These are phyloP conservation scores for Sebastes flavidus DNA, from an alignment of 2,797 vertebrate genomes.

Conservation along the genomic window DNA sequence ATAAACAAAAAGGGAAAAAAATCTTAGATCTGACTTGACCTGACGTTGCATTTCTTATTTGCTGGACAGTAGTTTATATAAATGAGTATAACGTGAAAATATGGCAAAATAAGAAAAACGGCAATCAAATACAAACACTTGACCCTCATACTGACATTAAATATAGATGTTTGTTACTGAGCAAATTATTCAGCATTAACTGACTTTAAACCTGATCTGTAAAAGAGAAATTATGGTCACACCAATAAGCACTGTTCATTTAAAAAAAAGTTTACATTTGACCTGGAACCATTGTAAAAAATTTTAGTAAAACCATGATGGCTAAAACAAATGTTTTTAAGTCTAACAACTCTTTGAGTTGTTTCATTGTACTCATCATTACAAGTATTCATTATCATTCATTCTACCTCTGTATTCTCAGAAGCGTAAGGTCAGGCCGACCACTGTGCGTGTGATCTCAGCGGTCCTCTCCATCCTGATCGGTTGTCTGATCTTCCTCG, in stretches of 20 bases:
- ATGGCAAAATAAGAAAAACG: not conserved
- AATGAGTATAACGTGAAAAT: not conserved
- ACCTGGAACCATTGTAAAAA: not conserved
- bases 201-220: not conserved
- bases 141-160: not conserved
- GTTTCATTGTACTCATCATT: not conserved
- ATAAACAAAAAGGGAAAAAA: not conserved
- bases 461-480: conserved; percentile 91
- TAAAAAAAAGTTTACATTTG: not conserved
- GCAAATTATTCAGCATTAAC: not conserved
- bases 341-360: not conserved
- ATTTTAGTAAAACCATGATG: not conserved
- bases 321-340: not conserved
- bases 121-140: not conserved
- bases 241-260: not conserved
- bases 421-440: conserved; percentile 88
- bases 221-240: not conserved
- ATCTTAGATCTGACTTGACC: not conserved
- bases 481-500: conserved; percentile 91
- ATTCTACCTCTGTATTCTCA: conserved; percentile 47
- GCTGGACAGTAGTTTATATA: not conserved
- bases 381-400: not conserved
- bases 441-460: conserved; percentile 87
- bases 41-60: not conserved
- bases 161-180: not conserved